A percentile compares a stretch with the other conserved stretches of the same genome.
Conservation (phyloP, 2,113 vertebrate species). For the Gasterosteus nipponicus region DNA sequence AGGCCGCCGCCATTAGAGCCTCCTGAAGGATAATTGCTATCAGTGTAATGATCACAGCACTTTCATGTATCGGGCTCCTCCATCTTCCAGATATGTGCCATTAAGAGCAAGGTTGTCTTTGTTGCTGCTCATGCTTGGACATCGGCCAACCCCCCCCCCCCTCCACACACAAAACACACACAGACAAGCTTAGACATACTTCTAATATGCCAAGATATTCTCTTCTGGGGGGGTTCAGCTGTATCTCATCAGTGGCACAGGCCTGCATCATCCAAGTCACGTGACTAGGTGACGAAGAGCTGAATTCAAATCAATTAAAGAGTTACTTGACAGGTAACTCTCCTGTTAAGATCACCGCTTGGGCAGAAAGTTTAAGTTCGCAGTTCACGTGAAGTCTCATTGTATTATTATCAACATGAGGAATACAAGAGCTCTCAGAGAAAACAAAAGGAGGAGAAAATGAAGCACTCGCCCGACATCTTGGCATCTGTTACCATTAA, state of each 20-base stretch:
- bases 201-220: slow-evolving; percentile 62
- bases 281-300: slow-evolving; percentile 60
- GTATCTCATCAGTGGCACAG: slow-evolving; percentile 61
- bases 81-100: slow-evolving; percentile 77
- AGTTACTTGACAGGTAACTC: too few species aligned
- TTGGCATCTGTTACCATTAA: slow-evolving; percentile 84
- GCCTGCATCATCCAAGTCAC: slow-evolving; percentile 65
- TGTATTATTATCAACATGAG: slow-evolving; percentile 81
- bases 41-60: slow-evolving; percentile 80
- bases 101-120: slow-evolving; percentile 80
- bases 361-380: neutral
- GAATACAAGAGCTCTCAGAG: slow-evolving; percentile 76
- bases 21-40: slow-evolving; percentile 82
- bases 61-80: slow-evolving; percentile 75
- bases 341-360: too few species aligned
- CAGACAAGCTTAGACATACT: slow-evolving; percentile 60
- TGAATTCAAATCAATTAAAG: slow-evolving; percentile 61
- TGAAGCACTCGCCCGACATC: slow-evolving; percentile 82
- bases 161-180: slow-evolving; percentile 10
- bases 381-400: slow-evolving; percentile 59
- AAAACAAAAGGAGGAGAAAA: slow-evolving; percentile 73
- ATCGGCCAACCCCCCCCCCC: slow-evolving; percentile 58
- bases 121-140: slow-evolving; percentile 73
- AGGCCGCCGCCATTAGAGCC: slow-evolving; percentile 71
- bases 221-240: slow-evolving; percentile 35